Conservation (phyloP, 2,113 vertebrate genomes). For the Nannospalax galili region DNA sequence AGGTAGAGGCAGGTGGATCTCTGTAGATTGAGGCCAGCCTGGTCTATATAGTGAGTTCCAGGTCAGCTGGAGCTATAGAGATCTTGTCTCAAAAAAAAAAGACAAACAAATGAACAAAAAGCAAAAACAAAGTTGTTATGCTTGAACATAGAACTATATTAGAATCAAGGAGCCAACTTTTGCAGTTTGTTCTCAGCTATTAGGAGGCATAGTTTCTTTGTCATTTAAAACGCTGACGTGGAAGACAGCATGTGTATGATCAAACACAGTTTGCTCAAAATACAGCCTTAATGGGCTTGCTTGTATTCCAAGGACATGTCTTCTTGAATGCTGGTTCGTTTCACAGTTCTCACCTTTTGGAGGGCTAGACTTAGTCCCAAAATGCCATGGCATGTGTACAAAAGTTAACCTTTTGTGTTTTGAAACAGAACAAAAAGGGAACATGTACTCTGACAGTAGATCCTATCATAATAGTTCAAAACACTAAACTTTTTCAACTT, state of each 20-base stretch:
- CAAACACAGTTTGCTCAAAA: conserved; percentile 37
- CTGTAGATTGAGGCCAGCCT: too few species aligned
- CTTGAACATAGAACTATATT: conserved; percentile 52
- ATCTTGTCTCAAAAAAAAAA: too few species aligned
- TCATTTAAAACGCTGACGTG: conserved; percentile 19
- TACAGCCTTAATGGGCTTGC: conserved; percentile 13
- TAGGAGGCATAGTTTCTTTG: not conserved
- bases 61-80: too few species aligned
- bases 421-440: conserved; percentile 3
- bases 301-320: conserved; percentile 62
- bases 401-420: conserved; percentile 57
- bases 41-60: too few species aligned
- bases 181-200: not conserved
- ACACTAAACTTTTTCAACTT: not conserved
- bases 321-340: conserved; percentile 52
- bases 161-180: not conserved
- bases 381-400: conserved; percentile 24
- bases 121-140: too few species aligned
- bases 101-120: too few species aligned
- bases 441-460: conserved; percentile 40
- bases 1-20: too few species aligned
- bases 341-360: conserved; percentile 35
- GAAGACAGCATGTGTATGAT: not conserved
- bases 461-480: conserved; percentile 6
- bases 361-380: conserved; percentile 46